A percentile compares a stretch with the other conserved stretches of the same genome.
Conservation (phyloP, 2,888 invertebrate genomes). For the Antitype chi region DNA sequence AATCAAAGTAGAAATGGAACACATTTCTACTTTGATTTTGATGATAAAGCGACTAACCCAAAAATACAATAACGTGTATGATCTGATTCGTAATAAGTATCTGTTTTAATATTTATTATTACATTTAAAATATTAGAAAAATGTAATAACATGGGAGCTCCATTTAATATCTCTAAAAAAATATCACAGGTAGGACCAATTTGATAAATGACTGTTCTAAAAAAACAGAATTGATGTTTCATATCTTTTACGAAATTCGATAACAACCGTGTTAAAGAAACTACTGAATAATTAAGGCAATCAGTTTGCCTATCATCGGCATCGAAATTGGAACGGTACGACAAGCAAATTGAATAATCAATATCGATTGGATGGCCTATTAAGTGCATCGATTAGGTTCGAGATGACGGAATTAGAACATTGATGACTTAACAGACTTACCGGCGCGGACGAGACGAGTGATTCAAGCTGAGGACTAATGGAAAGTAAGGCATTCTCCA, state of each 20-base stretch:
- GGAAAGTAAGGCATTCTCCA: conserved; percentile 3
- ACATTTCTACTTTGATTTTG: neutral
- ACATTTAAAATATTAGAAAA: too few relatives aligned
- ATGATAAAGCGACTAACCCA: neutral
- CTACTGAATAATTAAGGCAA: conserved; percentile 22
- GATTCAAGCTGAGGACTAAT: neutral
- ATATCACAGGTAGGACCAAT: neutral
- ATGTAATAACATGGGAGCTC: too few relatives aligned
- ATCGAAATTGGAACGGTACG: conserved; percentile 39
- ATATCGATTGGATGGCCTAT: conserved; percentile 35
- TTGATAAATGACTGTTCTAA: neutral
- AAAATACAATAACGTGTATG: neutral
- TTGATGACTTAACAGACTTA: conserved; percentile 13
- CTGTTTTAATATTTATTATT: neutral
- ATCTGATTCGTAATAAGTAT: neutral
- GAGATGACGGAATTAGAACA: conserved; percentile 16
- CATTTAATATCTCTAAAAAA: neutral
- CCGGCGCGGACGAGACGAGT: neutral
- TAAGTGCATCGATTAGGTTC: conserved; percentile 44
- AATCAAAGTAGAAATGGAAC: too few relatives aligned
- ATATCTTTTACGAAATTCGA: neutral
- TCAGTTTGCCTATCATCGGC: conserved; percentile 29
- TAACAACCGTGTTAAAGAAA: conserved; percentile 10
- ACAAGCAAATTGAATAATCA: conserved; percentile 54
- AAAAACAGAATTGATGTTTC: neutral